These are phyloP conservation scores for Enteromius mattozi DNA, from an alignment of 2,797 vertebrate genomes.

Conservation along the genomic window DNA sequence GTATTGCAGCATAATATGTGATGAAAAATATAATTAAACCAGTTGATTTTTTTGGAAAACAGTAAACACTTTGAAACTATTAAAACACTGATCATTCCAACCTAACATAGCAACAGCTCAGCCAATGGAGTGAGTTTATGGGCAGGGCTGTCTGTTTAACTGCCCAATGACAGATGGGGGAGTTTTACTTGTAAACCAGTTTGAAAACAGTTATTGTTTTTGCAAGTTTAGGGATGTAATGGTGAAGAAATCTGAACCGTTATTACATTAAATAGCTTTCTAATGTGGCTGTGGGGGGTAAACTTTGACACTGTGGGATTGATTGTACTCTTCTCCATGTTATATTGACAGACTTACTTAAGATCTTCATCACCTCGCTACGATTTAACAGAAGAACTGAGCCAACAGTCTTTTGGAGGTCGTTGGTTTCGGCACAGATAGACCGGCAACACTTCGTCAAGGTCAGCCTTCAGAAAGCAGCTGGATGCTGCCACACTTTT, in stretches of 20 bases:
- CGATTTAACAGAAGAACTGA: conserved; percentile 10
- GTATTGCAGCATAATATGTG: not conserved
- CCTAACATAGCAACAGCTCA: not conserved
- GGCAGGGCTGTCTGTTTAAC: not conserved
- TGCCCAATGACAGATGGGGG: not conserved
- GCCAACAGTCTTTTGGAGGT: conserved; percentile 23
- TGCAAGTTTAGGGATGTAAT: not conserved
- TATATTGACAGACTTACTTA: conserved; percentile 39
- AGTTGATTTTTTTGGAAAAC: not conserved
- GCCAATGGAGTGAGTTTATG: not conserved
- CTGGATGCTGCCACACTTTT: conserved; percentile 77
- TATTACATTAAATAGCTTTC: conserved; percentile 2
- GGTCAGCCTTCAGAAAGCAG: conserved; percentile 77
- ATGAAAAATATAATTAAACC: not conserved
- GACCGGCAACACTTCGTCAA: conserved; percentile 71
- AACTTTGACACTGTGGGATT: conserved; percentile 42
- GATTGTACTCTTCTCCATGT: conserved; percentile 41
- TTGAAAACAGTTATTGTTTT: not conserved
- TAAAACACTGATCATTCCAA: not conserved
- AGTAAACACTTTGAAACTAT: not conserved
- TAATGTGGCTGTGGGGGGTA: conserved; percentile 15
- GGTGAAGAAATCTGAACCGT: not conserved
- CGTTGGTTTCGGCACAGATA: conserved; percentile 36
- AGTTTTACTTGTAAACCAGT: not conserved
- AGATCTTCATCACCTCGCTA: conserved; percentile 21